Base-by-base conservation (phyloP, 2,888 invertebrate genomes). In the Strigamia maritima region DNA sequence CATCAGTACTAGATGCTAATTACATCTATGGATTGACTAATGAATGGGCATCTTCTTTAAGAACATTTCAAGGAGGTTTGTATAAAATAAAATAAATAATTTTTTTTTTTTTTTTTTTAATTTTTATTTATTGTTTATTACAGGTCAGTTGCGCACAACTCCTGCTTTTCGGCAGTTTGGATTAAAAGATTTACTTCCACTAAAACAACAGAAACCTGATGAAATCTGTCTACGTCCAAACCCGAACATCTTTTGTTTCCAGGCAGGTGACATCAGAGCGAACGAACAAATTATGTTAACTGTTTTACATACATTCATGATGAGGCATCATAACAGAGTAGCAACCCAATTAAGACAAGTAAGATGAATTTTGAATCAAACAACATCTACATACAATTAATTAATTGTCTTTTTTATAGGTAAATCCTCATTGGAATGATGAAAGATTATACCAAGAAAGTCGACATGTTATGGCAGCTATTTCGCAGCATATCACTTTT, bases 151-250 rank as follows among this genome's bases (percentile, higher is more conserved):
- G 83, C 90, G 94, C 38, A 95, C 95, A 94, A 94, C 95, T 86
- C 94, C 94, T 16, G 93, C 93, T 0, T 95, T 95, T 87, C 89
- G 91, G 81, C 93, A 94, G 84, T 94, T 93, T 82, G 94, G 94
- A 0, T 88, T 96, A 0, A 95, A 94, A 85, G 95, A 95, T 84
- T 87, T 96, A 81, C 87, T 96, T 65, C 96, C 96, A 0, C 87
- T 95, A 76, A 95, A 95, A 86, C 88, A 94, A 77, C 94, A 95
- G 84, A 92, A 94, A 82, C 95, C 95, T n/a, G 95, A 95, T 85
- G 95, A 95, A 88, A 95, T 95, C 40, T 96, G 95, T 86, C 94
- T 94, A 1, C 89, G 95, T 79, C 94, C 94, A 0, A 94, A 95
- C 86, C 90, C 91, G 84, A 93, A 94, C 82, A 94, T 95, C 92